Evolutionary conservation across 2,888 invertebrate genomes (phyloP).

Genomic region (Anaspis maculata): DNA sequence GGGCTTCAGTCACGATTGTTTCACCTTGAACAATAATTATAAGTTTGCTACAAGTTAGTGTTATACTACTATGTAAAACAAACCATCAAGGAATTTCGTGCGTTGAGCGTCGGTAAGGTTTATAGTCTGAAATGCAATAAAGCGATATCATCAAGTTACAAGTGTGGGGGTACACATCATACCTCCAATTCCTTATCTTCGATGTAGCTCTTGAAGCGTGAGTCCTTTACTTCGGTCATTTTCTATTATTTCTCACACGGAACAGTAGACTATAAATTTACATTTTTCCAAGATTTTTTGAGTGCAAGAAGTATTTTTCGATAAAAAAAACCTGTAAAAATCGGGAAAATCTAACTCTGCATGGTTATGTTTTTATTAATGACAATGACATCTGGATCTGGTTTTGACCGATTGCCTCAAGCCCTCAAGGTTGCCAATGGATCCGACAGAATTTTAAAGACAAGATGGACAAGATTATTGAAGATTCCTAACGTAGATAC

Average conservation of each 20-base stretch:
- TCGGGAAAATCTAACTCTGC: too few relatives aligned
- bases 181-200: slow-evolving; percentile 38
- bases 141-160: not conserved
- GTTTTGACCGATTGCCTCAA: too few relatives aligned
- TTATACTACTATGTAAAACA: slow-evolving; percentile 5
- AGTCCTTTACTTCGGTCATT: slow-evolving; percentile 34
- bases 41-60: not conserved
- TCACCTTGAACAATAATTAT: slow-evolving; percentile 54
- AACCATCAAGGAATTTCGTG: slow-evolving; percentile 38
- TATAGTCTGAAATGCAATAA: slow-evolving; percentile 31
- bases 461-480: too few relatives aligned
- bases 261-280: too few relatives aligned
- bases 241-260: slow-evolving; percentile 10
- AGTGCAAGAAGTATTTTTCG: too few relatives aligned
- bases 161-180: slow-evolving; percentile 8
- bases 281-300: too few relatives aligned
- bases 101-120: slow-evolving; percentile 35
- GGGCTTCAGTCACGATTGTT: slow-evolving; percentile 69
- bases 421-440: too few relatives aligned
- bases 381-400: too few relatives aligned
- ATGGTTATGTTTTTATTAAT: too few relatives aligned
- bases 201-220: slow-evolving; percentile 39
- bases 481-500: too few relatives aligned
- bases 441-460: too few relatives aligned
- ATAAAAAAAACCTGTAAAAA: too few relatives aligned